Evolutionary conservation across 2,888 invertebrate genomes (phyloP), one percentile per base, ranked within the genome.

Genomic region (Trissolcus japonicus): DNA sequence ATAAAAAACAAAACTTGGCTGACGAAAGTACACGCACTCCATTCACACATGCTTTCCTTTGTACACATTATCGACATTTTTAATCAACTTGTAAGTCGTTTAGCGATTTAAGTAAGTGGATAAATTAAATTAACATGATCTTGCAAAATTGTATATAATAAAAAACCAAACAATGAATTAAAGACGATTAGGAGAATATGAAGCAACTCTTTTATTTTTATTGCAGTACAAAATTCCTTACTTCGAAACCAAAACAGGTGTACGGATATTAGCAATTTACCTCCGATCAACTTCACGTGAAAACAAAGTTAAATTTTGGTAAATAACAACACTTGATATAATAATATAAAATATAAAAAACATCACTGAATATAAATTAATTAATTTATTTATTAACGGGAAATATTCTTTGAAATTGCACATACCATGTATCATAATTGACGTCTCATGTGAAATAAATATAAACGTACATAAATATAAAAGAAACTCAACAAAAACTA

Each of bases 71-170:
- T 69, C 62, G 59, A 59, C 62, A 67, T 74, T 74, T 71, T 66
- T 61, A 71, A 68, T 60, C 71, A 59, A 60, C 41, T 68, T 46
- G 14, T 59, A 68, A 57, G 53, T 57, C 59, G 59, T 75, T 63
- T 67, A 71, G 60, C 29, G 74, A 53, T 75, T 69, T 78, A 65
- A 67, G 63, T 62, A 68, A 74, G 59, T 74, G 62, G 62, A 74
- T 68, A 51, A 74, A 55, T 56, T 35, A 11, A 68, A 68, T 61
- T 74, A 59, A 65, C 43, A 65, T 60, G 60, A 76, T 60, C 76
- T 69, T 67, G 46, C 66, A 67, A 65, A 69, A 57, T 78, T 74
- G 74, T 75, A 75, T 75, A 75, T 75, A 75, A 17, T 59, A 55
- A 68, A 75, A 68, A 66, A 51, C 35, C 35, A 46, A 46, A 46